Base-by-base conservation (phyloP, 2,113 vertebrate species). In the Campylomormyrus numenius region DNA sequence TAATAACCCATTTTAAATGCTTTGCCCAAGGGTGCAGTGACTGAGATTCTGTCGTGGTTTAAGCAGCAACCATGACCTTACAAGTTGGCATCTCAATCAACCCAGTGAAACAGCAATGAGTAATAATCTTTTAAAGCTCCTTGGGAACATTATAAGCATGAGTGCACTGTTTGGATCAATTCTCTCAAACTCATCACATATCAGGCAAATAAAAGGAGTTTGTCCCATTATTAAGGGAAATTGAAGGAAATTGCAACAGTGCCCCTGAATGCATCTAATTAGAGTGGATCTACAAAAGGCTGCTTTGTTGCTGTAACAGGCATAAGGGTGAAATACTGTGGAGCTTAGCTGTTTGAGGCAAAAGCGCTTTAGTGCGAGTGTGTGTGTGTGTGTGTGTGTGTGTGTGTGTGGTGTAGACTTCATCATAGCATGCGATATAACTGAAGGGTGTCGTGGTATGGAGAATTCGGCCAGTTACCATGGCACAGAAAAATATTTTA, bases 241-340 rank as follows among this genome's bases (percentile, higher is more conserved):
- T 31, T 17, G 89, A 45, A 85, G 21, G 49, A 85, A 89, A 85
- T 89, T 52, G 42, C 89, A 42, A 35, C 50, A 39, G 19, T 85
- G 31, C 19, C 48, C 56, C 83, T 17, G 56, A 90, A 66, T 87
- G 56, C 31, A 70, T 46, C 45, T 85, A 86, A 87, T 87, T 87
- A 74, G 58, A 74, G 17, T 42, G 11, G 46, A 31, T 70, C 56
- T 35, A 39, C 85, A 56, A 50, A 87, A 87, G 85, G 85, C n/a
- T 35, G 49, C 50, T 87, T 87, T 87, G 85, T 87, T 50, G 85
- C 56, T 50, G 2, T 87, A 50, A 87, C 45, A 15, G 84, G 56
- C 56, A 87, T 31, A n/a, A 52, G n/a, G 58, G 48, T 74, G 85
- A 87, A 70, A 74, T 21, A 17, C 84, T 45, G 84, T 35, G 56